Percentiles rank a stretch among this genome's conserved stretches.
Conservation (phyloP, 2,113 vertebrate genomes). For the Gavialis gangeticus region DNA sequence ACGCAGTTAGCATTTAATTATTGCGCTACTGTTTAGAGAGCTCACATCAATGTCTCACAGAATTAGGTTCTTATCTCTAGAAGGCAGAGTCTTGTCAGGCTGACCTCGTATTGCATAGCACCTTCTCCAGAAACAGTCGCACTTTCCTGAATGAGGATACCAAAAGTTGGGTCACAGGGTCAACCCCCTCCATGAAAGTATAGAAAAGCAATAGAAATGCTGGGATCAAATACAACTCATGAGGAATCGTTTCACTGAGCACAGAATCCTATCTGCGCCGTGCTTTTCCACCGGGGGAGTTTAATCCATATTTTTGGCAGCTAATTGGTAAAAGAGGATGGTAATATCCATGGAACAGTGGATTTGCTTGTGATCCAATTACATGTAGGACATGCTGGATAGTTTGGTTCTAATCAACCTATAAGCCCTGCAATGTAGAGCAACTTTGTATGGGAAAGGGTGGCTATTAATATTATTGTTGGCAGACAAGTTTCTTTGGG, state of each 20-base stretch:
- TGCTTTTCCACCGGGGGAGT: neutral
- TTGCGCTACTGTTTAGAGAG: neutral
- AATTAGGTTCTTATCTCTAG: too few relatives aligned
- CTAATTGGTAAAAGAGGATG: neutral
- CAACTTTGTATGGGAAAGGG: neutral
- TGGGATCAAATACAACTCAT: neutral
- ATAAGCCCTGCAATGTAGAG: neutral
- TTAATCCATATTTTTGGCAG: neutral
- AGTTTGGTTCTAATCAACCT: neutral
- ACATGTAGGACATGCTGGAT: neutral
- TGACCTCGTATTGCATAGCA: too few relatives aligned
- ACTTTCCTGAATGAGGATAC: neutral
- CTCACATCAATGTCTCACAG: too few relatives aligned
- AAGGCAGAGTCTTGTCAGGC: too few relatives aligned
- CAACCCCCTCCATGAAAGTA: neutral
- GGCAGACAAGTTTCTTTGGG: too few relatives aligned
- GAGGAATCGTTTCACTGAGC: neutral
- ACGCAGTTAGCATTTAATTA: neutral
- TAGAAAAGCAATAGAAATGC: neutral
- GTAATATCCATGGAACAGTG: neutral
- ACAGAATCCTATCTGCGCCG: neutral
- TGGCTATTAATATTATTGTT: too few relatives aligned
- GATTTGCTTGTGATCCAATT: neutral
- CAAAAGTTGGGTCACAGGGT: neutral
- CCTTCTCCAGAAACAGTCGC: too few relatives aligned